Base-by-base conservation (phyloP, 2,797 vertebrate species). In the Clarias laeviceps region DNA sequence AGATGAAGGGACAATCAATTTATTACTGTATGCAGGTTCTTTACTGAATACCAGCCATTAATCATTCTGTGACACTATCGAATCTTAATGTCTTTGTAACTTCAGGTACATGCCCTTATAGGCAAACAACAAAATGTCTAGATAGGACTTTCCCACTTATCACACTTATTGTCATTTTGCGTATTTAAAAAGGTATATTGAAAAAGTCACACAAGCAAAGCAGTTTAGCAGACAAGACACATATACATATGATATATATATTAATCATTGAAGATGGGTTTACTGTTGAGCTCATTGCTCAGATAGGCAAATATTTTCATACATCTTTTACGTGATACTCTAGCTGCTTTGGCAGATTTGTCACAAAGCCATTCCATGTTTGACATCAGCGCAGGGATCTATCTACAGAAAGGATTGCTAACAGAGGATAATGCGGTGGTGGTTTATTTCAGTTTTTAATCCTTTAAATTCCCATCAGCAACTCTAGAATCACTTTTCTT, bases 51-150 rank as follows among this genome's bases (percentile, higher is more conserved):
- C 37, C 73, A 64, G 64, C 70, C 57, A 82, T 89, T 87, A 7
- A 88, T 88, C 83, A 89, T 84, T 54, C 82, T 84, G 82, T 88
- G 78, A 87, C 65, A 79, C 50, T 82, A 78, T 82, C 77, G 66
- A 66, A 79, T 70, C 73, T 59, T 77, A 72, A 77, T 7, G 7
- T 37, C 85, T 61, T 59, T 6, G 11, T 57, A 32, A 77, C 37
- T 64, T 79, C 45, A 29, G 45, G 45, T 64, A 66, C 14, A 69
- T 85, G 56, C 70, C 50, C 80, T 82, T 84, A 69, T 12, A 20
- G 64, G n/a, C 6, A 32, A 57, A 22, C 64, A 76, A 15, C 17
- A 20, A 59, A 37, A 17, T 54, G 61, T 56, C 65, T 27, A 12
- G 79, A 78, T 34, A 65, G 32, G 3, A 68, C 29, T 15, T 34